Percentiles rank a stretch among this genome's conserved stretches.
Evolutionary conservation across 2,113 vertebrate genomes (phyloP).

Genomic region (Osmerus eperlanus): DNA sequence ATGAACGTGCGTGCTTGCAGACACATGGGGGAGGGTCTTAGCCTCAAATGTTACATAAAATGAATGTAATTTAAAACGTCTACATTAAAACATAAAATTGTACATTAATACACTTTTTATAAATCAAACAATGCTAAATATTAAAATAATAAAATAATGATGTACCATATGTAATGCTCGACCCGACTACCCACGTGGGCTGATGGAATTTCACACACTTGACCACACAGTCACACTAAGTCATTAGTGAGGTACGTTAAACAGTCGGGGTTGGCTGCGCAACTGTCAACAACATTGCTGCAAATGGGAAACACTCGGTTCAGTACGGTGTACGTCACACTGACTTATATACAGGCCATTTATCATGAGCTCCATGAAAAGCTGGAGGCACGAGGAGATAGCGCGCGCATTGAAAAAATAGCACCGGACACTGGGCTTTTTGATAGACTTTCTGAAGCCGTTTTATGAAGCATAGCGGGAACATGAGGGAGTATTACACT

Average conservation of each 20-base stretch:
- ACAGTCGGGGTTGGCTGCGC: constrained; percentile 18
- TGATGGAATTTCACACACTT: no score
- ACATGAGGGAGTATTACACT: no score
- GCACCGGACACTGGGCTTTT: constrained; percentile 17
- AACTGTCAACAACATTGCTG: neutral
- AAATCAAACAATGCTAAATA: no score
- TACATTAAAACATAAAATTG: no score
- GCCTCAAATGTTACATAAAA: no score
- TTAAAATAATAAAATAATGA: no score
- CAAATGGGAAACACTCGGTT: constrained; percentile 22
- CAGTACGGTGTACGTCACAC: constrained; percentile 13
- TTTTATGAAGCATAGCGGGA: constrained; percentile 14
- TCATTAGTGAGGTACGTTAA: constrained; percentile 13
- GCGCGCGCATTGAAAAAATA: constrained; percentile 6
- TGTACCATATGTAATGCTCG: no score
- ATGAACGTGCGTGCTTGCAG: no score
- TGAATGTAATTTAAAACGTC: no score
- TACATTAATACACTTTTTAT: no score
- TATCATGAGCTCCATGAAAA: constrained; percentile 17
- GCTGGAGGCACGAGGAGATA: constrained; percentile 7
- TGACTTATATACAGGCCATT: constrained; percentile 11
- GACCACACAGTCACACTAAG: neutral
- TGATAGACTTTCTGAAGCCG: constrained; percentile 12
- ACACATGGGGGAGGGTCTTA: no score
- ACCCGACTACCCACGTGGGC: no score